Conservation (phyloP, 2,888 invertebrate genomes). For the Drosophila paranaensis region DNA sequence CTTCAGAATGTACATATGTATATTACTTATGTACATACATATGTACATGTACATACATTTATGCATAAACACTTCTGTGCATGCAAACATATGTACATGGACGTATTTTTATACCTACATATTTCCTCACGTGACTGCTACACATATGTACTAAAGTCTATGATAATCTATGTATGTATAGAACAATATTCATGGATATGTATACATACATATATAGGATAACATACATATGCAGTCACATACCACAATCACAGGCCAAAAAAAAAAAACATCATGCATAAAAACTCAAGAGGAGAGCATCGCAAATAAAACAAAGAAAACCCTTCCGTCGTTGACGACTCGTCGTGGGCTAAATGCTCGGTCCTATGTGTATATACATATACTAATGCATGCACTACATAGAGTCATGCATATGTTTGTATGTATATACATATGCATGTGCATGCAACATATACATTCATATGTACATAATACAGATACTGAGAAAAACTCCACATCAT, state of each 20-base stretch:
- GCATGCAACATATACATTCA: conserved; percentile 5
- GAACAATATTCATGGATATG: background rate
- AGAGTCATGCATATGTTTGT: conserved; percentile 4
- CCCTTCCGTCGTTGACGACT: conserved; percentile 56
- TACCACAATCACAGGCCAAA: conserved; percentile 57
- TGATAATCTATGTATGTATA: background rate
- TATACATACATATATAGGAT: conserved; percentile 6
- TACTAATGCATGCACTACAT: conserved; percentile 20
- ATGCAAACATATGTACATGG: background rate
- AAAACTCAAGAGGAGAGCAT: conserved; percentile 60
- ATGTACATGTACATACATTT: background rate
- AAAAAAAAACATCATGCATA: conserved; percentile 58
- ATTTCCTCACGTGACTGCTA: background rate
- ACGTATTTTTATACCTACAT: conserved; percentile 21
- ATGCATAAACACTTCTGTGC: background rate
- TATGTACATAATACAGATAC: conserved; percentile 23
- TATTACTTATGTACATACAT: no score
- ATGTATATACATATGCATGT: conserved; percentile 7
- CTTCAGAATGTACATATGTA: background rate
- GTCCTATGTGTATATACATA: conserved; percentile 10
- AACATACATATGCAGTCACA: conserved; percentile 30
- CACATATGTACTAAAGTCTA: background rate
- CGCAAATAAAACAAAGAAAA: conserved; percentile 61
- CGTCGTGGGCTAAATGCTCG: conserved; percentile 45
- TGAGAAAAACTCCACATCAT: conserved; percentile 52